These are phyloP conservation scores for Mimas tiliae DNA, from an alignment of 2,888 invertebrate genomes.

Conservation along the genomic window DNA sequence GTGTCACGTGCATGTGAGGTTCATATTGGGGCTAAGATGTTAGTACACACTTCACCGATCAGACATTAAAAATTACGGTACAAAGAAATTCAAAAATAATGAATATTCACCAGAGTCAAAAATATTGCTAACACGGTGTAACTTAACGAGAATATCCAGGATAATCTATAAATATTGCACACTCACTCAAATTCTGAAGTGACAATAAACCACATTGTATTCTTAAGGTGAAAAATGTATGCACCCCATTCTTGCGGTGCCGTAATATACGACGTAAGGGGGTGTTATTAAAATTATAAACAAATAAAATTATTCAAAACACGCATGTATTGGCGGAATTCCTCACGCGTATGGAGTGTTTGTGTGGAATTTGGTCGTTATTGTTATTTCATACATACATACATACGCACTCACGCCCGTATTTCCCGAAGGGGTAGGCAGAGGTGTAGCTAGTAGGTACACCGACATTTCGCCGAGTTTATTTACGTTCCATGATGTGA, in stretches of 20 bases:
- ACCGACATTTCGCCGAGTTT: too few species aligned
- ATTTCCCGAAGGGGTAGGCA: too few species aligned
- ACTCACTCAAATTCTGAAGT: slow-evolving; percentile 74
- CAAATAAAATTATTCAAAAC: slow-evolving; percentile 81
- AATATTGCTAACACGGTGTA: background rate
- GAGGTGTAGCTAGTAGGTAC: too few species aligned
- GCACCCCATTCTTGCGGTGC: slow-evolving; percentile 55
- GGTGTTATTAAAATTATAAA: slow-evolving; percentile 84
- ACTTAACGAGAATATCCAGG: slow-evolving; percentile 67
- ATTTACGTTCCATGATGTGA: too few species aligned
- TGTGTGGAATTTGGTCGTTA: slow-evolving; percentile 33
- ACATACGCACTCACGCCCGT: too few species aligned
- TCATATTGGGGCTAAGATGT: too few species aligned
- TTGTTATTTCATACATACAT: slow-evolving; percentile 25
- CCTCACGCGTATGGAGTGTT: slow-evolving; percentile 52
- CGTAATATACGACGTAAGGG: slow-evolving; percentile 59
- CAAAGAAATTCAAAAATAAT: background rate
- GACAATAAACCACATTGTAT: slow-evolving; percentile 79
- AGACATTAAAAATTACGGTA: too few species aligned
- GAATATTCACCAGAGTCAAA: background rate
- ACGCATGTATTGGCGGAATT: slow-evolving; percentile 65
- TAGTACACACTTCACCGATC: too few species aligned
- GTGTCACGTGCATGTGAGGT: too few species aligned
- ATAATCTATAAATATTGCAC: slow-evolving; percentile 80
- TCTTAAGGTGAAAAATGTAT: slow-evolving; percentile 74